Percentiles rank a stretch among this genome's conserved stretches.
These are phyloP conservation scores for Sapayoa aenigma DNA, from an alignment of 2,113 vertebrate species.

Conservation along the genomic window DNA sequence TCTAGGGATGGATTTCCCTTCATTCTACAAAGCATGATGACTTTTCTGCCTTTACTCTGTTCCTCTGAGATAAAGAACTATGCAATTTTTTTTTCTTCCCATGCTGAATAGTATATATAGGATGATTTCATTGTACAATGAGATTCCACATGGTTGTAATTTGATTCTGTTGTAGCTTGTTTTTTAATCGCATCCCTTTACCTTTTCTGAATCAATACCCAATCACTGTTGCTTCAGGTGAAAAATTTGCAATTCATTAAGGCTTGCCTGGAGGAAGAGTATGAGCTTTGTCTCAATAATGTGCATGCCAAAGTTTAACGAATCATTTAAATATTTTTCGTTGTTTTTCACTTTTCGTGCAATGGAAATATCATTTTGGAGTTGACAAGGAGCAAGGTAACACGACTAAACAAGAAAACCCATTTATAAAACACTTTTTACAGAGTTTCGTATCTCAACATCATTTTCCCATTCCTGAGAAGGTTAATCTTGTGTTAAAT, in stretches of 20 bases:
- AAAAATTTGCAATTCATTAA: slow-evolving; percentile 16
- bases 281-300: slow-evolving; percentile 30
- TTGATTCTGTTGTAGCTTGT: not conserved
- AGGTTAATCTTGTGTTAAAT: not conserved
- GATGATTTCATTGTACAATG: not conserved
- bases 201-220: slow-evolving; percentile 38
- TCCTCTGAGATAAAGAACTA: not conserved
- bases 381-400: not conserved
- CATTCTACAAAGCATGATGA: not conserved
- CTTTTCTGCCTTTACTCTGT: not conserved
- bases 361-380: not conserved
- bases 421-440: not conserved
- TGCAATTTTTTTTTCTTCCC: not conserved
- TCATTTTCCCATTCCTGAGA: not conserved
- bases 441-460: not conserved
- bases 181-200: not conserved
- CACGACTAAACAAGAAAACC: not conserved
- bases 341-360: not conserved
- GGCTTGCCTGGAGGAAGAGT: not conserved
- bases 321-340: not conserved
- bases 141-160: not conserved
- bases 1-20: not conserved
- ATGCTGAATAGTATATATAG: not conserved
- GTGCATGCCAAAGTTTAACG: not conserved
- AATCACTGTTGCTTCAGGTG: slow-evolving; percentile 1